Evolutionary conservation across 64 coral and sea anemone species (phyloP).

Genomic region (Exaiptasia diaphana): DNA sequence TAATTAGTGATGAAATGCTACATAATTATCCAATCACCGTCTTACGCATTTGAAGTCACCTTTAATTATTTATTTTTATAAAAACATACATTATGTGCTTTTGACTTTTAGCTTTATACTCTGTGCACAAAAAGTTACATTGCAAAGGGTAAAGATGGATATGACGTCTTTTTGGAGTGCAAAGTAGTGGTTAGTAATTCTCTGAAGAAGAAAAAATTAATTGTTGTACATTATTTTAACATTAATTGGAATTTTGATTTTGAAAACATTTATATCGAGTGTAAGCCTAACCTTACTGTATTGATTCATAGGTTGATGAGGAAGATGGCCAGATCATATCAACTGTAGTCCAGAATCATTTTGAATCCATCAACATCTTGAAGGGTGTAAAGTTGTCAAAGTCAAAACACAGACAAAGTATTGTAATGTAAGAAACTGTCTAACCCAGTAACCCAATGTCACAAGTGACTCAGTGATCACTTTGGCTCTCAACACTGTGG

Average conservation of each 20-base stretch:
- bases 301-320: constrained; percentile 58
- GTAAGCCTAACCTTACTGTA: too few species aligned
- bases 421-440: constrained; percentile 84
- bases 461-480: neutral
- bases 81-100: neutral
- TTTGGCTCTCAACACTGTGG: neutral
- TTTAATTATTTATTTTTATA: neutral
- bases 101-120: constrained; percentile 14
- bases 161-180: constrained; percentile 81
- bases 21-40: too few species aligned
- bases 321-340: constrained; percentile 80
- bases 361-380: constrained; percentile 89
- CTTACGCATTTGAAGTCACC: neutral
- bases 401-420: constrained; percentile 85
- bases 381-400: constrained; percentile 79
- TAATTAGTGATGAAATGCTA: neutral
- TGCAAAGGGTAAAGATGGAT: constrained; percentile 89
- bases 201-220: neutral
- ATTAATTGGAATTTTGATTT: neutral
- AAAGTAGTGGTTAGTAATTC: constrained; percentile 60
- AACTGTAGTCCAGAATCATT: constrained; percentile 96
- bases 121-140: constrained; percentile 90
- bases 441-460: neutral
- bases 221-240: neutral
- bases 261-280: too few species aligned